phyloP scores from a whole-genome alignment of 2,888 invertebrate genomes.

The Flabesymbios commensalis region DNA sequence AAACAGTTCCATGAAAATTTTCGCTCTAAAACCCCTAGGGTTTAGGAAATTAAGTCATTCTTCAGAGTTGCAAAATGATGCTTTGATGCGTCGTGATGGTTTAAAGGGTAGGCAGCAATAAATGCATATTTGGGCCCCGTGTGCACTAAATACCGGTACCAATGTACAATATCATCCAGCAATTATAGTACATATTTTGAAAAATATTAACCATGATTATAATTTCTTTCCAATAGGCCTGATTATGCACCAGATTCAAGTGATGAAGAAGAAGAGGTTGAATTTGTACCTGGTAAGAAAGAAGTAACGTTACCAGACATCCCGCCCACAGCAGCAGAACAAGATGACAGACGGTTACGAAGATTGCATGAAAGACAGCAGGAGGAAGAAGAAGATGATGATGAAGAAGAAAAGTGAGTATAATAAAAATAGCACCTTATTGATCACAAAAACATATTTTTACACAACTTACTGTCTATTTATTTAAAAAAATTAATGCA shows the following conservation, averaged over 20 bases:
- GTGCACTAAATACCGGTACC: too few species aligned
- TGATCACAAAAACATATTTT: background rate
- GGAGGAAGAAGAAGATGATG: slow-evolving; percentile 9
- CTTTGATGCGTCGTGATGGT: too few species aligned
- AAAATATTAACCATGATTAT: background rate
- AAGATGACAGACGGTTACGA: slow-evolving; percentile 82
- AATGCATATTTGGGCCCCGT: too few species aligned
- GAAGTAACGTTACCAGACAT: too few species aligned
- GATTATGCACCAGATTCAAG: slow-evolving; percentile 84
- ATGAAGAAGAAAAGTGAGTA: slow-evolving; percentile 14
- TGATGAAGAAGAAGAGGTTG: slow-evolving; percentile 85
- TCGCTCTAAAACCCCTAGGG: too few species aligned
- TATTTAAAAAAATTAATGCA: too few species aligned
- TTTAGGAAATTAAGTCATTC: too few species aligned
- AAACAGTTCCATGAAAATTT: too few species aligned
- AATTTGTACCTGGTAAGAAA: slow-evolving; percentile 55
- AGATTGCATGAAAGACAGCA: slow-evolving; percentile 66
- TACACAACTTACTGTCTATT: background rate
- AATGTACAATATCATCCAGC: background rate
- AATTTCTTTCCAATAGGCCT: slow-evolving; percentile 66
- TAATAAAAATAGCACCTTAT: background rate
- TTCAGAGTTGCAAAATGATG: too few species aligned
- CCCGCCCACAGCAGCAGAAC: slow-evolving; percentile 64
- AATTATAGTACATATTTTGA: background rate
- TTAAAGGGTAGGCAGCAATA: too few species aligned